A percentile compares a stretch with the other conserved stretches of the same genome.
Evolutionary conservation across 2,888 invertebrate species (phyloP).

Genomic region (Rhamphomyia laevipes): DNA sequence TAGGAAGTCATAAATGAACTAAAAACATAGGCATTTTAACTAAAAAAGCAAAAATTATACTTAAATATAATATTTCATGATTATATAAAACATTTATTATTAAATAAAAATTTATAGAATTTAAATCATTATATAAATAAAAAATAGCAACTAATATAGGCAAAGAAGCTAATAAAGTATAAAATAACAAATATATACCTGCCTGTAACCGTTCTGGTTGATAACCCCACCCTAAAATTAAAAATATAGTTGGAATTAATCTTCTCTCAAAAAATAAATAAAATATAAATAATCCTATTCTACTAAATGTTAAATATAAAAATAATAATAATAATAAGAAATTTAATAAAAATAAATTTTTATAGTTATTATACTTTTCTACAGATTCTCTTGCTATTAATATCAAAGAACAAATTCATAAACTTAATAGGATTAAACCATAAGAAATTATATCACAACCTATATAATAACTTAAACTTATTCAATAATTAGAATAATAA

Average conservation of each 20-base stretch:
- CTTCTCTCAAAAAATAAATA: slow-evolving; percentile 60
- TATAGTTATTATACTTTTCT: slow-evolving; percentile 39
- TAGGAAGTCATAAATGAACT: slow-evolving; percentile 58
- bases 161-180: slow-evolving; percentile 54
- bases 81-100: slow-evolving; percentile 37
- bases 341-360: slow-evolving; percentile 42
- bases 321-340: slow-evolving; percentile 42
- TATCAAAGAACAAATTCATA: slow-evolving; percentile 50
- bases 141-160: slow-evolving; percentile 35
- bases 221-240: slow-evolving; percentile 56
- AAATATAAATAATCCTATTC: slow-evolving; percentile 49
- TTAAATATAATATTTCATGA: slow-evolving; percentile 41
- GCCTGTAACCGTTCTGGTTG: slow-evolving; percentile 58
- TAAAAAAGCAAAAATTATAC: slow-evolving; percentile 51
- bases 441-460: slow-evolving; percentile 43
- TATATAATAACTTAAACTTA: slow-evolving; percentile 31
- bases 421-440: slow-evolving; percentile 44
- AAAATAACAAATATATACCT: slow-evolving; percentile 54
- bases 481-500: slow-evolving; percentile 29
- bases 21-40: slow-evolving; percentile 60
- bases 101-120: slow-evolving; percentile 44
- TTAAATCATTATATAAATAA: slow-evolving; percentile 27
- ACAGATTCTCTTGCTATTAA: slow-evolving; percentile 41
- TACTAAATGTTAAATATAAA: slow-evolving; percentile 46
- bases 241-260: slow-evolving; percentile 52